Base-by-base conservation (phyloP, 1,140 invertebrate genomes). In the Drosophila bocqueti region DNA sequence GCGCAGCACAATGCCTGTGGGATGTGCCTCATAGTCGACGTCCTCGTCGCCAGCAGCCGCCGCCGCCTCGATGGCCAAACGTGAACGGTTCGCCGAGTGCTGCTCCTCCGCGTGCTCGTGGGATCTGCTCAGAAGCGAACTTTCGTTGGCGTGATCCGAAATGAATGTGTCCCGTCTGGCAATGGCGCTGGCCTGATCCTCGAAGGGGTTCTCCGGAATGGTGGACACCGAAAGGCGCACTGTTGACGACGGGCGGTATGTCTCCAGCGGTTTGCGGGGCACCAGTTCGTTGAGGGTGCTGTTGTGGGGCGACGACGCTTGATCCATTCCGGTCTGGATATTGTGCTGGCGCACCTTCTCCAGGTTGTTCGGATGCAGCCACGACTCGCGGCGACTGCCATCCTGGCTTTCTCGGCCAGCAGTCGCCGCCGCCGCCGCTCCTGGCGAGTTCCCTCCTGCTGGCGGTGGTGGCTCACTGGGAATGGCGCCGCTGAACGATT, bases 1-100 rank as follows among this genome's bases (percentile, higher is more conserved):
- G n/a, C 93, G 94, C 2, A 96, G 81, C 16, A 94, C 94, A 5
- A 96, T 94, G 8, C 96, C 95, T 0, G 95, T 94, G 0, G 94
- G 94, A 83, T 96, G 95, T 4, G 94, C 93, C 26, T 93, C 93
- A 42, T 83, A 84, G 92, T 91, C 83, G 0, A 21, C 34, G 42
- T 81, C 83, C 92, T 91, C 91, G 0, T 26, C 46, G 0, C 31
- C 46, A 9, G 61, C 38, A 4, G 76, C 55, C 8, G 80, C 52
- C 34, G 76, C 55, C 8, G 80, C 52, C 34, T 92, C 91, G 10
- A 79, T 75, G 31, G 81, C 69, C 46, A 72, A 64, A 8, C 82
- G 74, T 2, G 74, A 78, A 15, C 64, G 64, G 29, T 78, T 78
- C 0, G 24, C 40, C 1, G 67, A 24, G 2, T 38, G 40, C 4